Conservation (phyloP, 2,797 vertebrate genomes). For the Nothura maculosa region DNA sequence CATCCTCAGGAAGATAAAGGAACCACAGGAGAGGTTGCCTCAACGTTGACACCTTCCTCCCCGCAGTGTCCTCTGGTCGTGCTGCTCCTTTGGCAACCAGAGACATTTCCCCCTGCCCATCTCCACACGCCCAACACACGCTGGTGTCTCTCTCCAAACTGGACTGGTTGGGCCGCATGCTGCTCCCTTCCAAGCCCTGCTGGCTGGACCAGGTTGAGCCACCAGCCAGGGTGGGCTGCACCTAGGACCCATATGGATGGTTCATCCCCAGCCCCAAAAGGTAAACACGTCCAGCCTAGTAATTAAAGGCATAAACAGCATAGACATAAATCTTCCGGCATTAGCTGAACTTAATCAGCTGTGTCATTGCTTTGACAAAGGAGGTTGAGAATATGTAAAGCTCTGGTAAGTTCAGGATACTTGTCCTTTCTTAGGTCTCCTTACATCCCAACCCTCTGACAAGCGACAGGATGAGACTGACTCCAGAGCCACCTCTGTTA, state of each 20-base stretch:
- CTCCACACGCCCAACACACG: no score
- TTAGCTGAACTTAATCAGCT: conserved; percentile 12
- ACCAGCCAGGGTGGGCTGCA: neutral
- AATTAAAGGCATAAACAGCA: conserved; percentile 9
- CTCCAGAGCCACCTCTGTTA: neutral
- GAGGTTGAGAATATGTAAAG: neutral
- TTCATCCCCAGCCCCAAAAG: neutral
- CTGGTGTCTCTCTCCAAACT: neutral
- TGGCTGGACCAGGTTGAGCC: neutral
- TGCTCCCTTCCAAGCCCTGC: no score
- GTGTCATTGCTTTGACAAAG: conserved; percentile 12
- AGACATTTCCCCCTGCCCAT: neutral
- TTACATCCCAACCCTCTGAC: neutral
- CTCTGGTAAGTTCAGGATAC: neutral
- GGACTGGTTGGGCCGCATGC: neutral
- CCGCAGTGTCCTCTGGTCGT: no score
- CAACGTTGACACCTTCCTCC: neutral
- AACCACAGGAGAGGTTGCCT: fast-evolving
- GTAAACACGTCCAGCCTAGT: neutral
- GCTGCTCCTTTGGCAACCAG: no score
- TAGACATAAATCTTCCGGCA: neutral
- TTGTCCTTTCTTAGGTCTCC: neutral
- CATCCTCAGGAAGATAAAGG: neutral
- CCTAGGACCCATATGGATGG: fast-evolving
- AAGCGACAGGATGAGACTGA: neutral